Evolutionary conservation across 2,797 vertebrate genomes (phyloP).

Genomic region (Otolemur crassicaudatus): DNA sequence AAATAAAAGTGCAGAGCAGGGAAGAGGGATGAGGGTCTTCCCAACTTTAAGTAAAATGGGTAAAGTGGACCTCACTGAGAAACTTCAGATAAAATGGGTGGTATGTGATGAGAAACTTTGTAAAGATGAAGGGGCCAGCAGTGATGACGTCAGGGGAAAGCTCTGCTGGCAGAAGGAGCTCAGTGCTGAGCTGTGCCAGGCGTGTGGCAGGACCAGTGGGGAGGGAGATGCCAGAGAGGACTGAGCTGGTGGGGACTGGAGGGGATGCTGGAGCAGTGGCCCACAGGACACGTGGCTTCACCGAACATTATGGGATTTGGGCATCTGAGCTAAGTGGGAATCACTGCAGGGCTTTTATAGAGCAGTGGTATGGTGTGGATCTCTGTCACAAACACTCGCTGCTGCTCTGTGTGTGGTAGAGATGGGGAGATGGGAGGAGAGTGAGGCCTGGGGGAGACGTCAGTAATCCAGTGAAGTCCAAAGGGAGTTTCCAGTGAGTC

Average conservation of each 20-base stretch:
- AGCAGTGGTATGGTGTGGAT: no score
- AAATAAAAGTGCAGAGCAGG: fast-evolving
- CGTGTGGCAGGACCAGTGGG: fast-evolving
- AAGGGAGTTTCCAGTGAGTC: fast-evolving
- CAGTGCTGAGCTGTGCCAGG: fast-evolving
- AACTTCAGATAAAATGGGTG: background rate
- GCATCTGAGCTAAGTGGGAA: background rate
- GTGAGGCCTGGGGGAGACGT: background rate
- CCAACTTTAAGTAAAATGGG: background rate
- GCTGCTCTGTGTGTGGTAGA: background rate
- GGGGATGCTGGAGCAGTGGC: fast-evolving
- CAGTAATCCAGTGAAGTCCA: no score
- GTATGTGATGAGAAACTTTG: background rate
- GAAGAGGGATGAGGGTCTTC: background rate
- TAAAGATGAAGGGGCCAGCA: background rate
- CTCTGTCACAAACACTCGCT: background rate
- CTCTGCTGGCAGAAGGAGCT: background rate
- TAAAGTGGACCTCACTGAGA: background rate
- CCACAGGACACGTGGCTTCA: fast-evolving
- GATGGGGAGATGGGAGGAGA: background rate
- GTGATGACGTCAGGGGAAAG: background rate
- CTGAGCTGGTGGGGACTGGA: background rate
- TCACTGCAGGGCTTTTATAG: background rate
- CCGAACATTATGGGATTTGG: no score
- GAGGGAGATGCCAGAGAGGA: fast-evolving